These are phyloP conservation scores for Enteromius mattozi DNA, from an alignment of 2,797 vertebrate genomes.

Conservation along the genomic window DNA sequence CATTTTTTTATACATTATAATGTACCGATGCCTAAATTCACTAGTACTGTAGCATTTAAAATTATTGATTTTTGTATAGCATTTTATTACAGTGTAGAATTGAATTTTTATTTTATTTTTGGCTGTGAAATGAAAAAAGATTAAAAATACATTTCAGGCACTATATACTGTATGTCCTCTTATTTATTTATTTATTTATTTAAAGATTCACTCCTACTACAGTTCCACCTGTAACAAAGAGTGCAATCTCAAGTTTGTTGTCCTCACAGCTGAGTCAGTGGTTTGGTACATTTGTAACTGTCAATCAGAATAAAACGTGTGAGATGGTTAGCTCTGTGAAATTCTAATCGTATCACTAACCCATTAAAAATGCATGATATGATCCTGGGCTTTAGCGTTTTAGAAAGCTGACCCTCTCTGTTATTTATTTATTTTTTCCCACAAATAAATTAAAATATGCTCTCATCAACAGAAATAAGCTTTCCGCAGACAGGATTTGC, in stretches of 20 bases:
- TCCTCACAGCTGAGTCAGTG: slow-evolving; percentile 66
- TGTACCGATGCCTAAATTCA: too few relatives aligned
- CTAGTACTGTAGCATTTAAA: too few relatives aligned
- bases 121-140: too few relatives aligned
- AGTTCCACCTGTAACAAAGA: background rate
- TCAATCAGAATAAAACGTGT: slow-evolving; percentile 70
- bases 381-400: slow-evolving; percentile 65
- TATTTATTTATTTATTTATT: too few relatives aligned
- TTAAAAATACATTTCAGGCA: too few relatives aligned
- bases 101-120: too few relatives aligned
- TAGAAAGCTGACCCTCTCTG: slow-evolving; percentile 64
- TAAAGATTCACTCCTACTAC: background rate
- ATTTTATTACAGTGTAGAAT: too few relatives aligned
- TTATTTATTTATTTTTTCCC: slow-evolving; percentile 53
- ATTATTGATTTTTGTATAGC: too few relatives aligned
- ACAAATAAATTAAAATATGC: slow-evolving; percentile 70
- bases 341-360: slow-evolving; percentile 70
- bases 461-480: slow-evolving; percentile 67
- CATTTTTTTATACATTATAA: too few relatives aligned
- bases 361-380: slow-evolving; percentile 77
- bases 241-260: slow-evolving; percentile 54
- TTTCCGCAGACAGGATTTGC: slow-evolving; percentile 63
- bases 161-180: too few relatives aligned
- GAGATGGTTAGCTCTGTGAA: slow-evolving; percentile 69
- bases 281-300: slow-evolving; percentile 72